Evolutionary conservation across 2,888 invertebrate genomes (phyloP).

Genomic region (Phrixothrix hirtus): DNA sequence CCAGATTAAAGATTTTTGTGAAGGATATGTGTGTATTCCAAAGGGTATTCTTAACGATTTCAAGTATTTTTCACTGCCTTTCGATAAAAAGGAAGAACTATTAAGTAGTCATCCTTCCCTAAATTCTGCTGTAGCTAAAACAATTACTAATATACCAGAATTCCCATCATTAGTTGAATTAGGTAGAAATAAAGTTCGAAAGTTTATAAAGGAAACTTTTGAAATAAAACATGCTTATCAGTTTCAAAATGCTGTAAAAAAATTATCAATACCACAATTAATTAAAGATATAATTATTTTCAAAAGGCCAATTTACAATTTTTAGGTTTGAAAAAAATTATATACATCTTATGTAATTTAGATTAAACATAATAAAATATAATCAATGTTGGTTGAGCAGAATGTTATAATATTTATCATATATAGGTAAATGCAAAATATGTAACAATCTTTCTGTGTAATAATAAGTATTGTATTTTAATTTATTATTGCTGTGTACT

Average conservation of each 20-base stretch:
- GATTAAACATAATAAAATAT: no score
- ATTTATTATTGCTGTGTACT: no score
- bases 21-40: background rate
- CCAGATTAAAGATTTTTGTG: background rate
- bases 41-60: conserved; percentile 2
- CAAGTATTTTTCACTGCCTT: conserved; percentile 3
- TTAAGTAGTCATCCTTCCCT: background rate
- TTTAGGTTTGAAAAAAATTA: background rate
- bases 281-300: conserved; percentile 40
- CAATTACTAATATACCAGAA: conserved; percentile 5
- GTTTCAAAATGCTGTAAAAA: conserved; percentile 36
- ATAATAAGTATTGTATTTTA: no score
- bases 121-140: background rate
- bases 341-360: background rate
- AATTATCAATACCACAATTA: conserved; percentile 32
- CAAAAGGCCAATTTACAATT: conserved; percentile 37
- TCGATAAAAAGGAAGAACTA: background rate
- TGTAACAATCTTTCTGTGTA: no score
- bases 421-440: no score
- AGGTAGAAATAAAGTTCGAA: conserved; percentile 38
- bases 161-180: conserved; percentile 42
- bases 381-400: no score
- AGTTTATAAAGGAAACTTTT: conserved; percentile 32
- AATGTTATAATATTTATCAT: no score
- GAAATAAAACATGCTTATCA: conserved; percentile 31